phyloP scores from a whole-genome alignment of 2,888 invertebrate species.

The Dolomedes plantarius region DNA sequence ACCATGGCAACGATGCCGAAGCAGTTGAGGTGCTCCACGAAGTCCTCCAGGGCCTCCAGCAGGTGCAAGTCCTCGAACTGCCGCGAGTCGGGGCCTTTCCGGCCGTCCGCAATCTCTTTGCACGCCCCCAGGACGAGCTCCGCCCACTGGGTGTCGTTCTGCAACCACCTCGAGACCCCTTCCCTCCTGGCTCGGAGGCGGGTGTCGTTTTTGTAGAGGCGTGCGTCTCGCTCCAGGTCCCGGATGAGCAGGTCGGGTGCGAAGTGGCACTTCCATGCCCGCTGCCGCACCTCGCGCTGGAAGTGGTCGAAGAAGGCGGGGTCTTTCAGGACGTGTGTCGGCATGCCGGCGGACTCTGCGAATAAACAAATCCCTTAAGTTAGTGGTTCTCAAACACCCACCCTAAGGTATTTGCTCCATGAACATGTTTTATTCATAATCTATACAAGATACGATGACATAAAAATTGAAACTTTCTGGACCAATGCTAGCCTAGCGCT shows the following conservation, averaged over 20 bases:
- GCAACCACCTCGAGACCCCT: not conserved
- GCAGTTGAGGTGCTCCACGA: constrained; percentile 50
- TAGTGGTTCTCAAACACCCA: no score
- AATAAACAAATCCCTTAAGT: no score
- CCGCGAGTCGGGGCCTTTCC: not conserved
- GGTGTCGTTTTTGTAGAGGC: constrained; percentile 32
- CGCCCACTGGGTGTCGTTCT: constrained; percentile 31
- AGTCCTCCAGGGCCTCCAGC: constrained; percentile 48
- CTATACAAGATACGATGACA: no score
- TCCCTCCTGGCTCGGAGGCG: constrained; percentile 21
- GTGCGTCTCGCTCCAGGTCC: constrained; percentile 17
- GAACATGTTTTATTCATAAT: no score
- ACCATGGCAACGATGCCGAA: constrained; percentile 36
- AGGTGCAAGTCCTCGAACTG: constrained; percentile 29
- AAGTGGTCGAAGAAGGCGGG: constrained; percentile 46
- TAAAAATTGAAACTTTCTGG: no score
- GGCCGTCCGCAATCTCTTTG: constrained; percentile 23
- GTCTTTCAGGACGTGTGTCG: constrained; percentile 33
- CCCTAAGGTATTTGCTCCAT: no score
- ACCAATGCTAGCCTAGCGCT: no score
- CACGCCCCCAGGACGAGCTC: constrained; percentile 30
- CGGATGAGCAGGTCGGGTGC: not conserved
- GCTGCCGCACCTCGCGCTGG: constrained; percentile 8
- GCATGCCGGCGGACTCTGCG: no score
- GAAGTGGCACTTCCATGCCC: constrained; percentile 36